Evolutionary conservation across 2,797 vertebrate species (phyloP).

Genomic region (Enteromius trimaculatus): DNA sequence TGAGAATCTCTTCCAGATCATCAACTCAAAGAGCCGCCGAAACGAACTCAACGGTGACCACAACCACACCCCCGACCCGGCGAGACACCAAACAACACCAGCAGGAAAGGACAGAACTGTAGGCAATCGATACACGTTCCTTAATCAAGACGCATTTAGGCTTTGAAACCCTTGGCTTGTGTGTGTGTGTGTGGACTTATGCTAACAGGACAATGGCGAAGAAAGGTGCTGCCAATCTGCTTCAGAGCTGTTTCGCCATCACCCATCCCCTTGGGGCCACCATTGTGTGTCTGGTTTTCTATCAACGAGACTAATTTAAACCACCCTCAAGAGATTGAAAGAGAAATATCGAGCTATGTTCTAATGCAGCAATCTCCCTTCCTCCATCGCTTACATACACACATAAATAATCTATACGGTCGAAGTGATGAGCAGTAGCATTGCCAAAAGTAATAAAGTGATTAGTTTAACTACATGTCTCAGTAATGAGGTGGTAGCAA

Average conservation of each 20-base stretch:
- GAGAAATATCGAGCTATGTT: slow-evolving; percentile 27
- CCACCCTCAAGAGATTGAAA: slow-evolving; percentile 18
- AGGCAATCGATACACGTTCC: slow-evolving; percentile 48
- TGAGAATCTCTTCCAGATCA: slow-evolving; percentile 44
- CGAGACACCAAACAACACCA: slow-evolving; percentile 29
- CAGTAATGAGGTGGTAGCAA: neutral
- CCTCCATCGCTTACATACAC: neutral
- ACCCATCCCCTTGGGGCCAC: neutral
- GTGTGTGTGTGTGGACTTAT: slow-evolving; percentile 19
- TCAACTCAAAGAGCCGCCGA: neutral
- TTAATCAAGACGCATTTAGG: slow-evolving; percentile 20
- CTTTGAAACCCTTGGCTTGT: neutral
- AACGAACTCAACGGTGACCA: slow-evolving; percentile 5
- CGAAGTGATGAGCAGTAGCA: neutral
- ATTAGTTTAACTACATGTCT: neutral
- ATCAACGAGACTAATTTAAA: slow-evolving; percentile 35
- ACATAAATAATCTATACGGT: slow-evolving; percentile 4
- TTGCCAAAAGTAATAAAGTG: neutral
- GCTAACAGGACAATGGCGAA: slow-evolving; percentile 51
- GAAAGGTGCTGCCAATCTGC: slow-evolving; percentile 43
- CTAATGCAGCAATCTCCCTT: slow-evolving; percentile 20
- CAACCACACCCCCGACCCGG: slow-evolving; percentile 11
- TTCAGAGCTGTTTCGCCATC: slow-evolving; percentile 36
- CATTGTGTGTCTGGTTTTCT: slow-evolving; percentile 35
- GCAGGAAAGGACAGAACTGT: slow-evolving; percentile 22